Conservation (phyloP, 2,888 invertebrate species). For the Eristalis tenax region DNA sequence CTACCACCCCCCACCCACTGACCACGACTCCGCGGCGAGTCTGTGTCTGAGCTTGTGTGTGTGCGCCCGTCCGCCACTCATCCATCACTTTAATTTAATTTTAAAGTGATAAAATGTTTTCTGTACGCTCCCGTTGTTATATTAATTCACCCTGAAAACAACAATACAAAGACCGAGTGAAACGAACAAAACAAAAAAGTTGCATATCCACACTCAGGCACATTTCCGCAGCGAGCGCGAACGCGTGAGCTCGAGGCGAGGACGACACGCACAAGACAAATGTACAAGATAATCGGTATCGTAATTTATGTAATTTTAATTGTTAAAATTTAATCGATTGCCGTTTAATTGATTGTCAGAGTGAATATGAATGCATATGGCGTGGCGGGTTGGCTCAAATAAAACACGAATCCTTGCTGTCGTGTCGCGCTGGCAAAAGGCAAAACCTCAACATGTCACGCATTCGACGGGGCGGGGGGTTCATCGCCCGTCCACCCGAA, state of each 20-base stretch:
- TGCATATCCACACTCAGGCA: constrained; percentile 17
- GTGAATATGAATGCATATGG: constrained; percentile 68
- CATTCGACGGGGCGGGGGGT: background rate
- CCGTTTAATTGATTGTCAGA: constrained; percentile 68
- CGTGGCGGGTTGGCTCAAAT: constrained; percentile 7
- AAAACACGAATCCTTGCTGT: constrained; percentile 10
- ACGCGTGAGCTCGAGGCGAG: constrained; percentile 22
- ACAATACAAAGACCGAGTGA: background rate
- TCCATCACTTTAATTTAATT: constrained; percentile 71
- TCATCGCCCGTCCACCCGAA: background rate
- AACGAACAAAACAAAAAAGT: constrained; percentile 16
- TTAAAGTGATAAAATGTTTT: constrained; percentile 68
- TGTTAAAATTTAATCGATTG: constrained; percentile 71
- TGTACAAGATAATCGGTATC: constrained; percentile 69
- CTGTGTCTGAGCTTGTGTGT: background rate
- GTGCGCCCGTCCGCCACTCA: constrained; percentile 14
- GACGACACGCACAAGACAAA: constrained; percentile 65
- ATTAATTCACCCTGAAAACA: constrained; percentile 44
- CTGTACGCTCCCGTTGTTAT: constrained; percentile 42
- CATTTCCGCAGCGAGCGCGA: constrained; percentile 31
- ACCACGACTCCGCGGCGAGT: too few relatives aligned
- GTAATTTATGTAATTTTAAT: constrained; percentile 73
- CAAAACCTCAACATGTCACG: constrained; percentile 63
- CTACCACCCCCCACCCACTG: background rate
- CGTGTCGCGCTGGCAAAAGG: constrained; percentile 21